phyloP scores from a whole-genome alignment of 2,888 invertebrate genomes.

The Habroteleia sp. region DNA sequence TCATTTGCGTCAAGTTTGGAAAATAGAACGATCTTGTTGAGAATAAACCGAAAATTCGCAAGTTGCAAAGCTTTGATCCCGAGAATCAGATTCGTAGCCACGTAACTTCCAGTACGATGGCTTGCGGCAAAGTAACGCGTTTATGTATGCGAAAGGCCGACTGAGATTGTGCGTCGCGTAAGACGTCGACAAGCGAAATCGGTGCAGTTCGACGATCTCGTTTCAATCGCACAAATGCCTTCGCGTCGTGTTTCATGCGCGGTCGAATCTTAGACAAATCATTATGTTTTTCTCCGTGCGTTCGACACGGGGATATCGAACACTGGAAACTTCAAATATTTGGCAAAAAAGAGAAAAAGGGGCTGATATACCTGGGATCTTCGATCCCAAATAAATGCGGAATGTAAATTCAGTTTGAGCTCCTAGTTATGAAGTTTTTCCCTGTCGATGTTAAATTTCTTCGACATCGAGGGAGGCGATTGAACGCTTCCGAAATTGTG shows the following conservation, averaged over 20 bases:
- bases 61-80: conserved; percentile 8
- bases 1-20: no score
- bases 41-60: no score
- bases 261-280: conserved; percentile 38
- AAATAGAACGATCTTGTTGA: no score
- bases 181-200: conserved; percentile 22
- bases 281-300: conserved; percentile 32
- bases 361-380: conserved; percentile 1
- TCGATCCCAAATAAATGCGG: background rate
- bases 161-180: conserved; percentile 27
- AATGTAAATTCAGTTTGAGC: conserved; percentile 14
- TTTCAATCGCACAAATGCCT: conserved; percentile 32
- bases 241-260: conserved; percentile 27
- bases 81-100: conserved; percentile 15
- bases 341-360: conserved; percentile 15
- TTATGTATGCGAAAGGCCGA: conserved; percentile 20
- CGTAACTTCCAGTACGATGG: conserved; percentile 29
- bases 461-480: no score
- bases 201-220: conserved; percentile 32
- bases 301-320: conserved; percentile 32
- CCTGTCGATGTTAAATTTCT: no score
- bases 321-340: conserved; percentile 27
- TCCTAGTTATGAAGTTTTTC: conserved; percentile 17
- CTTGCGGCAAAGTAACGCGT: conserved; percentile 20
- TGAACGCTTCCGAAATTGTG: no score